Conservation (phyloP, 2,113 vertebrate species). For the Cheirogaleus medius region DNA sequence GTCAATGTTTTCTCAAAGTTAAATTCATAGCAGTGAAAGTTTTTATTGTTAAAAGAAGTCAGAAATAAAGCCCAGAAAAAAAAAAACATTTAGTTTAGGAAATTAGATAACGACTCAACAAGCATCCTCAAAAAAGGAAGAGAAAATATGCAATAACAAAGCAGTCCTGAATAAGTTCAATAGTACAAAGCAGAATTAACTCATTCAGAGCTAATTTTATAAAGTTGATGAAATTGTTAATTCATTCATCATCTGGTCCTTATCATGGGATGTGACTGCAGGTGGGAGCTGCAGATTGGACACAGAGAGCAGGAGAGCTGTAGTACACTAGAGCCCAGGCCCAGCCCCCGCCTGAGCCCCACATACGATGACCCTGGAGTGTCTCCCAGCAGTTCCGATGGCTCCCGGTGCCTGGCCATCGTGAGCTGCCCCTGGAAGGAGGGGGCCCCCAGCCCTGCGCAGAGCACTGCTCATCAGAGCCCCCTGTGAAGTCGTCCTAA, state of each 20-base stretch:
- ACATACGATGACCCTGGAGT: neutral
- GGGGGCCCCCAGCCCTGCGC: fast-evolving
- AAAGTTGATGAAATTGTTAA: fast-evolving
- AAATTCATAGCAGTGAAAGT: neutral
- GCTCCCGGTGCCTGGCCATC: neutral
- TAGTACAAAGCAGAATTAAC: fast-evolving
- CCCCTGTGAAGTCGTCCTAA: fast-evolving
- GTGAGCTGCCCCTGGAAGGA: neutral
- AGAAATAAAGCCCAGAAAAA: neutral
- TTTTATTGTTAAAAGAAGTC: neutral
- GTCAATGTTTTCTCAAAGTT: neutral
- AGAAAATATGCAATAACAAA: fast-evolving
- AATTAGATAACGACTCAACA: fast-evolving
- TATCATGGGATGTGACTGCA: fast-evolving
- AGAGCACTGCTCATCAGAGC: neutral
- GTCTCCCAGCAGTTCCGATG: neutral
- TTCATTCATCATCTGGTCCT: neutral
- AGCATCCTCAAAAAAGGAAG: no score
- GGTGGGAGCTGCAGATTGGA: neutral
- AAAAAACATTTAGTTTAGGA: neutral
- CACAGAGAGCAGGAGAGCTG: neutral
- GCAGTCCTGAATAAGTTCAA: neutral
- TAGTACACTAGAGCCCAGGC: neutral
- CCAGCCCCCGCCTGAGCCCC: neutral
- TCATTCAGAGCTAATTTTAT: neutral